Conservation (phyloP, 2,797 vertebrate species). For the Acanthornis magna region DNA sequence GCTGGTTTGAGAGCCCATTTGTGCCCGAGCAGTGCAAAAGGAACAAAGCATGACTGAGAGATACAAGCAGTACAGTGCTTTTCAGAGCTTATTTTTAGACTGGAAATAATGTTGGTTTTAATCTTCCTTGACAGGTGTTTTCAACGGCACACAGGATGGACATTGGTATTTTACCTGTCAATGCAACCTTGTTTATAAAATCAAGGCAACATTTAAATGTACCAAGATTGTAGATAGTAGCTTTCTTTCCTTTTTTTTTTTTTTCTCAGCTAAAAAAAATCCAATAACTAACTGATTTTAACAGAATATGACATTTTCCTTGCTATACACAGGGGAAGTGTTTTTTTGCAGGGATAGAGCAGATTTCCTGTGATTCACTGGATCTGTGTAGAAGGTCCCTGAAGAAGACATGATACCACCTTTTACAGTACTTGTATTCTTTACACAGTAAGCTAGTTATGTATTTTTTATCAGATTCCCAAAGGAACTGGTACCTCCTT, state of each 20-base stretch:
- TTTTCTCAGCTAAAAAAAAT: neutral
- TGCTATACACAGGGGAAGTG: neutral
- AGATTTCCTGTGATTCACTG: neutral
- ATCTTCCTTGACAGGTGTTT: neutral
- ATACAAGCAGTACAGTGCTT: neutral
- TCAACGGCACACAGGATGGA: neutral
- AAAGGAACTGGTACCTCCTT: neutral
- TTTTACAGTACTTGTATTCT: neutral
- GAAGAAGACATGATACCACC: neutral
- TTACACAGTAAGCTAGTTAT: neutral
- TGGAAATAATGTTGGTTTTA: neutral
- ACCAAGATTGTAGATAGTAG: neutral
- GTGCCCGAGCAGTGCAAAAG: neutral
- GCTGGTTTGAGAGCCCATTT: neutral
- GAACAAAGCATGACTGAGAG: neutral
- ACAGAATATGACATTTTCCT: neutral
- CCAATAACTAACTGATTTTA: neutral
- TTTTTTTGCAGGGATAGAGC: neutral
- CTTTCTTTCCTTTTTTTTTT: neutral
- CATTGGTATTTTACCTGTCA: neutral
- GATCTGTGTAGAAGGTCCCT: neutral
- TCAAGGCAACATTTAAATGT: neutral
- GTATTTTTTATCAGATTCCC: neutral
- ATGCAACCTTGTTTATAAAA: neutral
- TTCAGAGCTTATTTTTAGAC: conserved; percentile 1